Conservation (phyloP, 2,113 vertebrate genomes). For the Zapus hudsonius region DNA sequence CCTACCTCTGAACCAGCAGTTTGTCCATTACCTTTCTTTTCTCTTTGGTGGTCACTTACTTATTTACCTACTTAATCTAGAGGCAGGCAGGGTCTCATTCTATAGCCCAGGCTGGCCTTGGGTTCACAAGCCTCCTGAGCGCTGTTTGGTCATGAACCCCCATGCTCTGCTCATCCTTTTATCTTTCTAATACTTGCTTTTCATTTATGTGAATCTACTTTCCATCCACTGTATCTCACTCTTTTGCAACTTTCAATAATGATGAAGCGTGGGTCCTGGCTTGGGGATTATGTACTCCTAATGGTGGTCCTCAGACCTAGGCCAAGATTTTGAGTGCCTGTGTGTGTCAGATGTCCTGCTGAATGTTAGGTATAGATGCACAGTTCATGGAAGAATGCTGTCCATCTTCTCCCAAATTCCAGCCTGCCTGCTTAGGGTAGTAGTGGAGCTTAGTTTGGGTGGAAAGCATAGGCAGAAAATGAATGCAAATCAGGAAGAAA, state of each 20-base stretch:
- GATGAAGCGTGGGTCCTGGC: background rate
- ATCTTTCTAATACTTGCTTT: background rate
- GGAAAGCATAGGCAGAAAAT: background rate
- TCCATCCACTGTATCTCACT: background rate
- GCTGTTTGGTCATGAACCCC: background rate
- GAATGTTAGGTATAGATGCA: background rate
- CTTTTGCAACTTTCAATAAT: background rate
- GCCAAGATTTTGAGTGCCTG: background rate
- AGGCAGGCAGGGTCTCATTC: background rate
- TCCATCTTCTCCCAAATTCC: background rate
- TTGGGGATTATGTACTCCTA: background rate
- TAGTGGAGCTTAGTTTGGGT: background rate
- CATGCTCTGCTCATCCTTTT: background rate
- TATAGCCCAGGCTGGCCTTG: background rate
- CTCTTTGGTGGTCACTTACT: background rate
- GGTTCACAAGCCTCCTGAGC: too few relatives aligned
- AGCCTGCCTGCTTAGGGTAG: background rate
- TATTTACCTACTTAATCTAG: too few relatives aligned
- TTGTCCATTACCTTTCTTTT: background rate
- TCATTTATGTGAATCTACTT: background rate
- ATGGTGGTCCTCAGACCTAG: background rate
- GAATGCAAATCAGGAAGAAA: background rate
- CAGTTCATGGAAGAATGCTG: background rate
- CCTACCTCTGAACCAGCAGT: background rate
- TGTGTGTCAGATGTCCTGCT: background rate